Evolutionary conservation across 1,140 invertebrate genomes (phyloP), one percentile per base, ranked within the genome.

Genomic region (Papilio aristodemus): DNA sequence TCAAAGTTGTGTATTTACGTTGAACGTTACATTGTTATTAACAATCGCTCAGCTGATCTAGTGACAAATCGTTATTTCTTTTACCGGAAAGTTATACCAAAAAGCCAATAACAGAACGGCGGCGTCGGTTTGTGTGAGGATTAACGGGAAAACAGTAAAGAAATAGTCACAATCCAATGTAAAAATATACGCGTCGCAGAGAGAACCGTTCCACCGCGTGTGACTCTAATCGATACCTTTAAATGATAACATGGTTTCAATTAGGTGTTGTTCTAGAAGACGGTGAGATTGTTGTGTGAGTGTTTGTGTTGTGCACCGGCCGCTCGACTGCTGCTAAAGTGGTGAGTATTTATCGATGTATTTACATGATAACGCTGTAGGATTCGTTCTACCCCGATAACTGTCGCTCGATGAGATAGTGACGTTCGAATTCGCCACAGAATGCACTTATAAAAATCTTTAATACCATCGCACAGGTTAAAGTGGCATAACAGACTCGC

Each of bases 231-330:
- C 87, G 86, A 91, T 91, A 91, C 79, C 85, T 87, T 88, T 89
- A 89, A 90, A 89, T 91, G 87, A 91, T 91, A 91, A 91, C 86
- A 91, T 91, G 89, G 80, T 86, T 91, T 89, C 82, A 89, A 89
- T 89, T 84, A 89, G 74, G 80, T 87, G 83, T 81, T 78, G 71
- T 84, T 85, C 81, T 75, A 83, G 84, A 84, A 79, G 81, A 84
- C 79, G 75, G 82, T 89, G 86, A 84, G 82, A 77, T 79, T 78
- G 71, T 81, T 77, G 79, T 80, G 74, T 64, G 71, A 72, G 70
- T 70, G 68, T 76, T 68, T 62, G 78, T 81, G 77, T 79, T 76
- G 71, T 83, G 83, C 71, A 72, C 71, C 63, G 62, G 72, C 71
- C 63, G 69, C 41, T 17, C 69, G 57, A 39, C 75, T 67, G 70